Evolutionary conservation across 2,113 vertebrate species (phyloP).

Genomic region (Marcusenius ussheri): DNA sequence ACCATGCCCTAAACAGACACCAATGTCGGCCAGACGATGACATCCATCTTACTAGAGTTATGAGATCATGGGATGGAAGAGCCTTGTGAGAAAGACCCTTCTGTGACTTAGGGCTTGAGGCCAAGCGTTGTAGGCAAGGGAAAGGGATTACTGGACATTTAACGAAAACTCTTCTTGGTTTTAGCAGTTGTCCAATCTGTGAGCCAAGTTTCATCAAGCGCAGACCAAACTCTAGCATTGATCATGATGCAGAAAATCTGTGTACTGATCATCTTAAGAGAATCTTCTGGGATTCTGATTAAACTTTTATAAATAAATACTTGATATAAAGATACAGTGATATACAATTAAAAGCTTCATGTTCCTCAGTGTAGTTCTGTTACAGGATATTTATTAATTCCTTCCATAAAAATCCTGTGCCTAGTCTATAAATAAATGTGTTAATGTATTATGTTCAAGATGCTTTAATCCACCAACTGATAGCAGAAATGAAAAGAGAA

Average conservation of each 20-base stretch:
- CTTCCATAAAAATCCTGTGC: not conserved
- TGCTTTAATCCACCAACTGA: not conserved
- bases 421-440: not conserved
- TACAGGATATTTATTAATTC: not conserved
- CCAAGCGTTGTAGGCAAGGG: not conserved
- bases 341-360: not conserved
- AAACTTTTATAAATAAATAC: not conserved
- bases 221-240: not conserved
- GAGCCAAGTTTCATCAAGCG: not conserved
- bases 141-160: not conserved
- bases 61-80: not conserved
- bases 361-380: not conserved
- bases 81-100: not conserved
- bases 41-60: not conserved
- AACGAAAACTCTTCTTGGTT: not conserved
- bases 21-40: not conserved
- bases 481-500: not conserved
- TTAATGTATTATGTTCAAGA: not conserved
- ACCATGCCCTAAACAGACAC: not conserved
- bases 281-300: not conserved
- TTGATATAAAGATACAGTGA: not conserved
- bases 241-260: not conserved
- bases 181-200: not conserved
- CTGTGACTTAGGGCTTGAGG: not conserved
- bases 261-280: not conserved